phyloP scores from a whole-genome alignment of 2,888 invertebrate species.

The Salpingus planirostris region DNA sequence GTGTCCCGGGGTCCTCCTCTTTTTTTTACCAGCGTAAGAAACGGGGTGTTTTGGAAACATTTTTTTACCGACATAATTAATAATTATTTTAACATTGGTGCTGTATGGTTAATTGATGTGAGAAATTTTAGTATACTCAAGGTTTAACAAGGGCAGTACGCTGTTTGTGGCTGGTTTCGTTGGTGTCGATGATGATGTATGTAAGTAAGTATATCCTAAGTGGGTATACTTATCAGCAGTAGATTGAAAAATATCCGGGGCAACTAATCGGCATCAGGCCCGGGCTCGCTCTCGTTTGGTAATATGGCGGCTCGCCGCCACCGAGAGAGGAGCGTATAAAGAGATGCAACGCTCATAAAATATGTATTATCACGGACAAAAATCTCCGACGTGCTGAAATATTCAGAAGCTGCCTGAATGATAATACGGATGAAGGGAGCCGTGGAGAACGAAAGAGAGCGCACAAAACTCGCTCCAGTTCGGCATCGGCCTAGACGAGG shows the following conservation, averaged over 20 bases:
- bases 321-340: constrained; percentile 26
- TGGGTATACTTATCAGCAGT: no score
- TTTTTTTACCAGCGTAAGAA: no score
- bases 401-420: constrained; percentile 33
- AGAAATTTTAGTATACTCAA: no score
- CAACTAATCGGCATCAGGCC: constrained; percentile 23
- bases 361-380: constrained; percentile 42
- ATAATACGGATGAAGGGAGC: constrained; percentile 20
- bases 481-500: constrained; percentile 6
- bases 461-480: constrained; percentile 13
- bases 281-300: constrained; percentile 14
- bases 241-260: constrained; percentile 29
- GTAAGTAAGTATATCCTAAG: no score
- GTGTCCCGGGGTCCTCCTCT: no score
- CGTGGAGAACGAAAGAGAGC: constrained; percentile 12
- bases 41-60: no score
- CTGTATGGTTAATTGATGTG: no score
- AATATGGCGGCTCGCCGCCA: constrained; percentile 24
- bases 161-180: no score
- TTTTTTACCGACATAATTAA: no score
- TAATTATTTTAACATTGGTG: no score
- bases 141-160: no score
- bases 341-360: constrained; percentile 40
- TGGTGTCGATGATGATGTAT: no score
- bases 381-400: constrained; percentile 40